Evolutionary conservation across 2,888 invertebrate genomes (phyloP).

Genomic region (Andricus curvator): DNA sequence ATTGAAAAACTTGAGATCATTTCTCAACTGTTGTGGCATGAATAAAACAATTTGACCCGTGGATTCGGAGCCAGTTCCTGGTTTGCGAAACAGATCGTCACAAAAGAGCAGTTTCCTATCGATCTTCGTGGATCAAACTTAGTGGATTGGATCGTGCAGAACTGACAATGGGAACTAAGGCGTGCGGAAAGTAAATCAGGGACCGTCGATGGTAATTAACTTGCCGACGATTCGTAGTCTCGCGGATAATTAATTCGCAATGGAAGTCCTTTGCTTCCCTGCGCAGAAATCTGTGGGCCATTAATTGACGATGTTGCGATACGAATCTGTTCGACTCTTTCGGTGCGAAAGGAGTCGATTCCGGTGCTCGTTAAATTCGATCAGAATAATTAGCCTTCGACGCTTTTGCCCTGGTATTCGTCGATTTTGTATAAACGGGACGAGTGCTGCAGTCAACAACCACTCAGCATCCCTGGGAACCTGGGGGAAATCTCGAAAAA

Average conservation of each 20-base stretch:
- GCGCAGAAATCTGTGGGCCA: constrained; percentile 4
- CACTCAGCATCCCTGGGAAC: constrained; percentile 4
- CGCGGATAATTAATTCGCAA: constrained; percentile 7
- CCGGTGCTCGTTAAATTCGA: constrained; percentile 19
- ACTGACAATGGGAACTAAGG: constrained; percentile 15
- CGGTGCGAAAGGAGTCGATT: not conserved
- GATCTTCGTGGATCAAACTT: constrained; percentile 34
- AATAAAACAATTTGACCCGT: not conserved
- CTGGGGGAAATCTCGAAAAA: constrained; percentile 10
- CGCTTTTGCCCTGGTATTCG: constrained; percentile 22
- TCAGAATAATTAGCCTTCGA: constrained; percentile 21
- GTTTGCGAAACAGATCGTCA: constrained; percentile 24
- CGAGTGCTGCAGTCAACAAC: not conserved
- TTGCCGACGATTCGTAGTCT: constrained; percentile 6
- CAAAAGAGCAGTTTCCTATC: constrained; percentile 19
- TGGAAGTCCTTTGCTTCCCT: constrained; percentile 16
- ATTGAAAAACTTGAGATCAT: not conserved
- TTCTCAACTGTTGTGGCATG: not conserved
- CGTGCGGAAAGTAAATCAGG: constrained; percentile 30
- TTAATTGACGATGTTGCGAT: constrained; percentile 28
- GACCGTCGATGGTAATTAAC: constrained; percentile 9
- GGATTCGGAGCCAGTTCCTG: not conserved
- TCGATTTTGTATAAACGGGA: constrained; percentile 14
- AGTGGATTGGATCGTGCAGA: constrained; percentile 25
- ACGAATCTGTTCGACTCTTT: constrained; percentile 25